Evolutionary conservation across 2,888 invertebrate species (phyloP), one percentile per base, ranked within the genome.

Genomic region (Marasmarcha lunaedactyla): DNA sequence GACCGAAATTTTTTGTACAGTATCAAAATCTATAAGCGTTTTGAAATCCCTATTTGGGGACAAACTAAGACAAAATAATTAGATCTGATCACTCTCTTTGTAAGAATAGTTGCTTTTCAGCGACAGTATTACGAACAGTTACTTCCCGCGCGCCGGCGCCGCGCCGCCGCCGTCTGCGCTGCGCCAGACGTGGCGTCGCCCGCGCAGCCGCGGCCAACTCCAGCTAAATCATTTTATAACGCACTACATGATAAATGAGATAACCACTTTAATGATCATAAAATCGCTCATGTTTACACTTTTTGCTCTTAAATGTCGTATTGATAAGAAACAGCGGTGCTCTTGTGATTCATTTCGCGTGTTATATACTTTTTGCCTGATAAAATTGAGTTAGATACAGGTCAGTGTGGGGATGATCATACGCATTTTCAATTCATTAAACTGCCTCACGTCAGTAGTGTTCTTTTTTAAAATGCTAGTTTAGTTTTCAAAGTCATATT

Each of bases 151-250:
- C 6, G n/a, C n/a, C n/a, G n/a, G n/a, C n/a, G n/a, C n/a, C n/a
- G n/a, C n/a, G n/a, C n/a, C n/a, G n/a, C n/a, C n/a, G n/a, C 35
- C 40, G 47, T 47, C 44, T 42, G 38, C 39, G 36, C 38, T 39
- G 38, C 33, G 37, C 30, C 30, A 30, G 30, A 30, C 30, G 4
- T 7, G 6, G 10, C 30, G 30, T 38, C 44, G 39, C 42, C 45
- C 42, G 38, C 40, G 40, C 45, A 42, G 38, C 39, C 9, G 30
- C 30, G 30, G 6, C 30, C 2, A 30, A 30, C 2, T 11, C 10
- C n/a, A n/a, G 30, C 6, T 11, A 3, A 30, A 30, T 20, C 20
- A 20, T 20, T 30, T n/a, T 30, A 30, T 30, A 30, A n/a, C 30
- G 11, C 30, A 30, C 30, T 20, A 7, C 7, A 30, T 30, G 30